phyloP scores from a whole-genome alignment of 2,888 invertebrate species.

The Eulithis prunata region DNA sequence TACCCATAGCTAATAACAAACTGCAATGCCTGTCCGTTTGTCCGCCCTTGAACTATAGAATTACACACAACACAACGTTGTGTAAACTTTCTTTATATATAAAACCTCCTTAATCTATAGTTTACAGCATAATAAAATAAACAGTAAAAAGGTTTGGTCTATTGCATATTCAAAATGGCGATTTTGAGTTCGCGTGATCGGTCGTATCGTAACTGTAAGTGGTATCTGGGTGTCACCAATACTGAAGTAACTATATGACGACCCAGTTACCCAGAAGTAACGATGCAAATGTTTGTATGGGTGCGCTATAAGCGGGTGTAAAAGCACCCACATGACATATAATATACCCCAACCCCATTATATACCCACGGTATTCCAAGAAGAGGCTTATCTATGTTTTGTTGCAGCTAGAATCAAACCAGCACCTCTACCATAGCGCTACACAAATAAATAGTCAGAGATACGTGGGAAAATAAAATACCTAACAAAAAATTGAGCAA shows the following conservation, averaged over 20 bases:
- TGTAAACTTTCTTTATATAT: slow-evolving; percentile 38
- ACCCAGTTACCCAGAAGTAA: slow-evolving; percentile 12
- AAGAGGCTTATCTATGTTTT: too few species aligned
- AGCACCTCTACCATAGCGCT: too few species aligned
- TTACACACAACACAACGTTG: slow-evolving; percentile 30
- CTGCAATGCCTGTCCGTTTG: slow-evolving; percentile 33
- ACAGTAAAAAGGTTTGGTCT: slow-evolving; percentile 15
- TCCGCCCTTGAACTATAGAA: slow-evolving; percentile 55
- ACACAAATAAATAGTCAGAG: too few species aligned
- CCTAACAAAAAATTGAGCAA: slow-evolving; percentile 14
- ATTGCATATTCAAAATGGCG: slow-evolving; percentile 23
- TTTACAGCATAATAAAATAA: slow-evolving; percentile 32
- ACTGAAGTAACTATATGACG: slow-evolving; percentile 7
- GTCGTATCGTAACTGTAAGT: slow-evolving; percentile 18
- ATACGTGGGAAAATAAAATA: slow-evolving; percentile 22
- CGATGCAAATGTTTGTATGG: not conserved
- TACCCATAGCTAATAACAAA: slow-evolving; percentile 42
- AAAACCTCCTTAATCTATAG: slow-evolving; percentile 13
- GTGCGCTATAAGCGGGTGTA: not conserved
- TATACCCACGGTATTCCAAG: too few species aligned
- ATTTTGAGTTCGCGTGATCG: slow-evolving; percentile 30
- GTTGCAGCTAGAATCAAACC: too few species aligned
- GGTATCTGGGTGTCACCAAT: slow-evolving; percentile 25
- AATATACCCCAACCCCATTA: too few species aligned
- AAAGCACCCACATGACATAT: not conserved